Base-by-base conservation (phyloP, 2,888 invertebrate species). In the Archaeoteleia sp. region DNA sequence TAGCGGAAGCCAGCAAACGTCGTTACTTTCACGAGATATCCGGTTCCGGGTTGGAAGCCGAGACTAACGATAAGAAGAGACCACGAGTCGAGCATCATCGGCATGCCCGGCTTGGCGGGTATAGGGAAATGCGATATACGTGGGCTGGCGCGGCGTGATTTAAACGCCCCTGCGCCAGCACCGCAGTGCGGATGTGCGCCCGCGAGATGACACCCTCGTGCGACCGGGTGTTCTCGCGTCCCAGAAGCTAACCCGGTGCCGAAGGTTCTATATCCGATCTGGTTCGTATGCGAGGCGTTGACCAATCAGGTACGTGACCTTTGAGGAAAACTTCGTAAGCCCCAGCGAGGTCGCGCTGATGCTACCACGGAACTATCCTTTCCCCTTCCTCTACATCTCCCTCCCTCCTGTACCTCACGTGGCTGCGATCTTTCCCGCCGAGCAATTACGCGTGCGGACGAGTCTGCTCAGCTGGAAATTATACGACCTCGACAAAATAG, bases 131-230 rank as follows among this genome's bases (percentile, higher is more conserved):
- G 43, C 57, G 53, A 70, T 66, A 61, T 58, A 53, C 30, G 13
- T 6, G 13, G 14, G 65, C 45, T 51, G 54, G 55, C 14, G 68
- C 66, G 70, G 66, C 67, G 76, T 77, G 78, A 78, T 78, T 78
- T n/a, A 78, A 78, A 69, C 74, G 67, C 53, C 67, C 71, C 72
- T 71, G 69, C 70, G 72, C 71, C n/a, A 70, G 49, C 69, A 69
- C 74, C 48, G 73, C 74, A 72, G 45, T 70, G 74, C 67, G 68
- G 74, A 69, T 58, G 61, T 53, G 43, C 48, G 30, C 39, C 20
- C n/a, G n/a, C n/a, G n/a, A n/a, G n/a, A n/a, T n/a, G n/a, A n/a
- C n/a, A n/a, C n/a, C n/a, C n/a, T n/a, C n/a, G n/a, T n/a, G n/a
- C n/a, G n/a, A n/a, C n/a, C n/a, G n/a, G n/a, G n/a, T n/a, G n/a